These are phyloP conservation scores for Episyrphus balteatus DNA, from an alignment of 1,140 invertebrate genomes.

Conservation along the genomic window DNA sequence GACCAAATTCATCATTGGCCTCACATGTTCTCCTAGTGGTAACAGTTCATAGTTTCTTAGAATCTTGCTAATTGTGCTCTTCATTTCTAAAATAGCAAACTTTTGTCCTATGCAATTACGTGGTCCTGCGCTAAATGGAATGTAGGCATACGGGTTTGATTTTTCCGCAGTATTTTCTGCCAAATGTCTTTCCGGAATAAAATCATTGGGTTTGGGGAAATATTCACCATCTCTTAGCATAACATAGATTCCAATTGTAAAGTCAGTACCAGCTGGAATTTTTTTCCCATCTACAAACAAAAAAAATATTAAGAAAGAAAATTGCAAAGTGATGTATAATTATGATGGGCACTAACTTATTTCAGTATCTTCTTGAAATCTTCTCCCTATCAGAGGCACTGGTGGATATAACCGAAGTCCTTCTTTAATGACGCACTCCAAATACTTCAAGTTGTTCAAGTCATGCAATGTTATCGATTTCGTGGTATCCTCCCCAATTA, in stretches of 20 bases:
- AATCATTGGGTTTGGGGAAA: constrained; percentile 48
- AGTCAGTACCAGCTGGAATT: constrained; percentile 36
- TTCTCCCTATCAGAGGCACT: constrained; percentile 51
- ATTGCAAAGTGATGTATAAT: constrained; percentile 2
- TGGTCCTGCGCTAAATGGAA: constrained; percentile 55
- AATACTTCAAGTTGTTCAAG: constrained; percentile 16
- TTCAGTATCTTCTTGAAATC: constrained; percentile 40
- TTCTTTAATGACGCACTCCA: constrained; percentile 53
- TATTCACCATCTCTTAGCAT: constrained; percentile 42
- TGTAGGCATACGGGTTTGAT: constrained; percentile 40
- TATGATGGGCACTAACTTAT: constrained; percentile 19
- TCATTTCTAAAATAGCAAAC: constrained; percentile 68
- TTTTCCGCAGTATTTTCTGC: constrained; percentile 33
- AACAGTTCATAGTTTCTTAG: constrained; percentile 31
- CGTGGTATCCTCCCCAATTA: constrained; percentile 38
- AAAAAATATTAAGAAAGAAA: background rate
- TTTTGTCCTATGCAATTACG: constrained; percentile 61
- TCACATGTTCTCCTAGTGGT: constrained; percentile 16
- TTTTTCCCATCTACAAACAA: constrained; percentile 17
- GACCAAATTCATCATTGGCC: constrained; percentile 16
- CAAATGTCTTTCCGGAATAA: constrained; percentile 55
- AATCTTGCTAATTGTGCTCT: constrained; percentile 39
- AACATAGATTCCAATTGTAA: constrained; percentile 34
- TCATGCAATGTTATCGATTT: constrained; percentile 10
- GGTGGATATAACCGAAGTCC: constrained; percentile 50